phyloP scores from a whole-genome alignment of 2,113 vertebrate species.

The Rhynchomys soricoides region DNA sequence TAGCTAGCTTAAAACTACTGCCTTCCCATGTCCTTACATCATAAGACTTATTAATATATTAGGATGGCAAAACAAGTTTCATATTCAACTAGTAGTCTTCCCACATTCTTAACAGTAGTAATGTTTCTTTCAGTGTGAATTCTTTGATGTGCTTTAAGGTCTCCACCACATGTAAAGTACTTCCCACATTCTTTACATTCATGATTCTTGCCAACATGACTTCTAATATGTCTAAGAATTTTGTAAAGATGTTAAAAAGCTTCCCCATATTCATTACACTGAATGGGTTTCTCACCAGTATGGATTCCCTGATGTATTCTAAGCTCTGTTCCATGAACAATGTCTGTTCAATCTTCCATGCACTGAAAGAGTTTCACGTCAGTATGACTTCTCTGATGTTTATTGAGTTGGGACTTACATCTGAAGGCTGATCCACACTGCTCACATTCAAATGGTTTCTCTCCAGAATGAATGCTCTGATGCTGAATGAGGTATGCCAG shows the following conservation, averaged over 20 bases:
- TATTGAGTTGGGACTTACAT: background rate
- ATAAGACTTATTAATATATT: too few relatives aligned
- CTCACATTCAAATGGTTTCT: background rate
- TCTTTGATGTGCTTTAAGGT: too few relatives aligned
- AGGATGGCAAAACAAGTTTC: too few relatives aligned
- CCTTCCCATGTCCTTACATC: too few relatives aligned
- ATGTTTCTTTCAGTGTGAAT: background rate
- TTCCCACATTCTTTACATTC: conserved; percentile 17
- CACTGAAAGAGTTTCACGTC: background rate
- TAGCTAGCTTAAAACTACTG: too few relatives aligned
- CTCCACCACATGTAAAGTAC: too few relatives aligned
- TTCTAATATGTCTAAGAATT: background rate
- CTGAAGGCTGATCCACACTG: background rate
- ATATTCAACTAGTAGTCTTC: too few relatives aligned
- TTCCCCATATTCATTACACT: background rate
- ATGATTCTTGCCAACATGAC: background rate
- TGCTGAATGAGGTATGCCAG: background rate
- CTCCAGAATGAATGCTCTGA: background rate
- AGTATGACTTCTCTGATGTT: background rate
- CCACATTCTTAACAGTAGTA: too few relatives aligned
- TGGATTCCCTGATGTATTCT: background rate
- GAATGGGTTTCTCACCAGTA: background rate
- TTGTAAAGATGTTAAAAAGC: background rate
- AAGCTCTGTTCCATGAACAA: background rate
- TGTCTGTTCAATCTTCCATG: background rate